Percentiles rank a stretch among this genome's conserved stretches.
phyloP scores from a whole-genome alignment of 2,797 vertebrate species.

The Hybognathus amarus region DNA sequence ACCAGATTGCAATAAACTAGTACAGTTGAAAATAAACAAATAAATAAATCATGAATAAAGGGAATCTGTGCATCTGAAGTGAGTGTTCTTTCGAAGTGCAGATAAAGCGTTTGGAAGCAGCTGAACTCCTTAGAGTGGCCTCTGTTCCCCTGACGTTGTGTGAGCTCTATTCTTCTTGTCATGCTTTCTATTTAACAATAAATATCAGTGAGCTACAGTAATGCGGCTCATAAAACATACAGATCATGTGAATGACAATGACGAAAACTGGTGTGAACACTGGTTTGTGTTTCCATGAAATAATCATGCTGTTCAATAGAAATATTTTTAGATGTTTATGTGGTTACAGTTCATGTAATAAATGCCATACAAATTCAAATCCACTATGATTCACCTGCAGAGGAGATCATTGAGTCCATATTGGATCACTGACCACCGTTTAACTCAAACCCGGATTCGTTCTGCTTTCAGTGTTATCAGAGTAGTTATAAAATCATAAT shows the following conservation, averaged over 20 bases:
- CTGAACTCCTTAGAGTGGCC: slow-evolving; percentile 7
- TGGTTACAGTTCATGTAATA: background rate
- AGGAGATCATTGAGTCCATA: background rate
- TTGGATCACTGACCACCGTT: slow-evolving; percentile 3
- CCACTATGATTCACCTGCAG: background rate
- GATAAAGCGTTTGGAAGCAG: slow-evolving; percentile 18
- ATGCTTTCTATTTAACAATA: slow-evolving; percentile 27
- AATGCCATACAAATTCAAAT: background rate
- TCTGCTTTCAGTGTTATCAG: slow-evolving; percentile 20
- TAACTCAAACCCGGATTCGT: background rate
- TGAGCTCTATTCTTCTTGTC: slow-evolving; percentile 32
- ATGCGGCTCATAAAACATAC: slow-evolving; percentile 5
- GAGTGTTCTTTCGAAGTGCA: slow-evolving; percentile 62
- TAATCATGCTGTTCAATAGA: background rate
- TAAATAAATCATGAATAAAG: slow-evolving; percentile 89
- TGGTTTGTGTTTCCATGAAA: background rate
- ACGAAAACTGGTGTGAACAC: background rate
- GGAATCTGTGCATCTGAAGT: slow-evolving; percentile 79
- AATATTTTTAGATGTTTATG: background rate
- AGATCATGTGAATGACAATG: background rate
- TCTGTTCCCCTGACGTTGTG: background rate
- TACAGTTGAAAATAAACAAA: slow-evolving; percentile 86
- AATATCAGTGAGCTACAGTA: slow-evolving; percentile 11
- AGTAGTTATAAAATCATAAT: background rate
- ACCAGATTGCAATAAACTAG: slow-evolving; percentile 98